phyloP scores from a whole-genome alignment of 2,888 invertebrate genomes.

The Muschampia plurimacula region DNA sequence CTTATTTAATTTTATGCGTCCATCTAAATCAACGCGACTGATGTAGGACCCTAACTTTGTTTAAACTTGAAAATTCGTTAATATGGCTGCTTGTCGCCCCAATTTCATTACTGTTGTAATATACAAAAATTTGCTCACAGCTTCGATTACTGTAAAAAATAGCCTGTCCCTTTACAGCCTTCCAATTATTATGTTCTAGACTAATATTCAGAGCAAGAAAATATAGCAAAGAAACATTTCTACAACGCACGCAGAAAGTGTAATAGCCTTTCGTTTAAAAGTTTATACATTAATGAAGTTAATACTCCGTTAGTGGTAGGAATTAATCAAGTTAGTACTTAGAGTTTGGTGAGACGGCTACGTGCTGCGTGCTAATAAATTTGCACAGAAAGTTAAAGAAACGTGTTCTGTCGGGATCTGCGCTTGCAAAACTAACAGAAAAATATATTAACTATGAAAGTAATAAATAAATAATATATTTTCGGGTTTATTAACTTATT shows the following conservation, averaged over 20 bases:
- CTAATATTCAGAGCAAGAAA: background rate
- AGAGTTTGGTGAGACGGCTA: constrained; percentile 20
- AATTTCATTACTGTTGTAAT: background rate
- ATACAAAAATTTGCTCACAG: background rate
- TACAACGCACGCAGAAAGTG: constrained; percentile 7
- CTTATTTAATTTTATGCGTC: constrained; percentile 64
- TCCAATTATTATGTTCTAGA: background rate
- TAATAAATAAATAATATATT: background rate
- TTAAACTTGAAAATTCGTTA: constrained; percentile 49
- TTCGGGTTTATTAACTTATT: background rate
- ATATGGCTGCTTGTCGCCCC: background rate
- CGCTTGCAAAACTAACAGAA: background rate
- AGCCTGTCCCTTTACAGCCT: background rate
- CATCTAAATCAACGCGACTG: constrained; percentile 55
- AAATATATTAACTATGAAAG: background rate
- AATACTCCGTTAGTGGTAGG: constrained; percentile 18
- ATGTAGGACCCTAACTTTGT: constrained; percentile 53
- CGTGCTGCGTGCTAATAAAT: constrained; percentile 19
- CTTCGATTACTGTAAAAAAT: too few relatives aligned
- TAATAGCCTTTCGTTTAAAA: constrained; percentile 26
- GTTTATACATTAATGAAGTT: constrained; percentile 29
- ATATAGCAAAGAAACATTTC: background rate
- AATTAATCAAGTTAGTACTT: constrained; percentile 26
- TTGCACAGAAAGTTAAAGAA: constrained; percentile 16
- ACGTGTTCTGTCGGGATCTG: constrained; percentile 15